Evolutionary conservation across 2,113 vertebrate genomes (phyloP), one percentile per base, ranked within the genome.

Genomic region (Urocolius indicus): DNA sequence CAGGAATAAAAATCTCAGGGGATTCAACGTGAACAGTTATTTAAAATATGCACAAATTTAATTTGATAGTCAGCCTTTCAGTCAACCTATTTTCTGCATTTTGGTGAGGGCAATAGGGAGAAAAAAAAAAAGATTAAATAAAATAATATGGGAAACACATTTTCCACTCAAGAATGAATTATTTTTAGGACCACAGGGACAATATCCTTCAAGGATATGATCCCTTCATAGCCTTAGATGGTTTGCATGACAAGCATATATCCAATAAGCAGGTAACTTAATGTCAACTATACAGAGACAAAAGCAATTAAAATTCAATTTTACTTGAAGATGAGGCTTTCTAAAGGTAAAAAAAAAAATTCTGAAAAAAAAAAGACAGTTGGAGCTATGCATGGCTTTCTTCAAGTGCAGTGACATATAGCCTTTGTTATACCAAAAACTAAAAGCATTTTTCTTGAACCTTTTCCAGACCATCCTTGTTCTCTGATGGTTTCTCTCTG

Each of bases 11-110:
- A 92, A 67, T 77, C 79, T 79, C 91, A 59, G 58, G 90, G 91
- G 88, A 94, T 38, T 82, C 57, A 71, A 93, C 43, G 88, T 75
- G 43, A 94, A 88, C 91, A 94, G 86, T 94, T 96, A 95, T 95
- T 96, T 95, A 93, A 96, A 93, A 94, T 69, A 93, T 26, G 75
- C 67, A 71, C 87, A 93, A 87, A 94, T 91, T 89, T 80, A 65
- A 89, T 94, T 82, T 80, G 91, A 89, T 91, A 93, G 57, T 84
- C 86, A 92, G 75, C 34, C 67, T 90, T 93, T 95, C 87, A 94
- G 63, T 82, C 85, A 94, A 67, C 48, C 81, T 87, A 68, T 89
- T 96, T 95, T 95, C 87, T 83, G 43, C n/a, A 80, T 14, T 88
- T 74, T 51, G 48, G 32, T 43, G 34, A 90, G 78, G 54, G 78